Evolutionary conservation across 2,113 vertebrate species (phyloP).

Genomic region (Monopterus albus): DNA sequence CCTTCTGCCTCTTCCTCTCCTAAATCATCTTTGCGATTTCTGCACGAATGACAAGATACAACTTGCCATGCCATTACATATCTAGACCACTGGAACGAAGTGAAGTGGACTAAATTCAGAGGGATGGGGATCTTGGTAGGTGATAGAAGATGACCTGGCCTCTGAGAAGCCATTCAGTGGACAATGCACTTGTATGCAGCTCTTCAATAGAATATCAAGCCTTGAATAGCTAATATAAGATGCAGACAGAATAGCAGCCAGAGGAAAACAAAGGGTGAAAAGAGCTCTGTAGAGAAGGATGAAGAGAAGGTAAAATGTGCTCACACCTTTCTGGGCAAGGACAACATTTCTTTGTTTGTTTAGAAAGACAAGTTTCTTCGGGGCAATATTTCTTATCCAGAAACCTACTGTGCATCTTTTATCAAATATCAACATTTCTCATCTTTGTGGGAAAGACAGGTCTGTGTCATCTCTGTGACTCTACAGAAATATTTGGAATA

Average conservation of each 20-base stretch:
- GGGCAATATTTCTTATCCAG: neutral
- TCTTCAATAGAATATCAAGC: neutral
- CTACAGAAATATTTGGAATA: no score
- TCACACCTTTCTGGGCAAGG: conserved; percentile 12
- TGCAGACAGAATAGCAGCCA: conserved; percentile 3
- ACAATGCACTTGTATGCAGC: neutral
- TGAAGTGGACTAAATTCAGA: conserved; percentile 16
- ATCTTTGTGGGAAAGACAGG: neutral
- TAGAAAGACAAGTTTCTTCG: neutral
- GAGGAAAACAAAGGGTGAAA: conserved; percentile 24
- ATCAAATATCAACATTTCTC: neutral
- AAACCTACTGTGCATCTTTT: conserved; percentile 1
- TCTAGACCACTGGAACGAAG: neutral
- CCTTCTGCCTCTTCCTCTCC: neutral
- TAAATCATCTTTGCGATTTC: neutral
- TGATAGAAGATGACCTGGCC: neutral
- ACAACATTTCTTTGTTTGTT: neutral
- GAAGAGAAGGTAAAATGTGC: neutral
- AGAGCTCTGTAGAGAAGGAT: neutral
- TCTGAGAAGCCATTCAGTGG: neutral
- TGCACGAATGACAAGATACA: conserved; percentile 8
- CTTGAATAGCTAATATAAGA: conserved; percentile 18
- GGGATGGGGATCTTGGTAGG: neutral
- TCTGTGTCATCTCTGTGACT: neutral
- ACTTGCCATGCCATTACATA: conserved; percentile 2